Conservation (phyloP, 2,797 vertebrate genomes). For the Bovichtus diacanthus region DNA sequence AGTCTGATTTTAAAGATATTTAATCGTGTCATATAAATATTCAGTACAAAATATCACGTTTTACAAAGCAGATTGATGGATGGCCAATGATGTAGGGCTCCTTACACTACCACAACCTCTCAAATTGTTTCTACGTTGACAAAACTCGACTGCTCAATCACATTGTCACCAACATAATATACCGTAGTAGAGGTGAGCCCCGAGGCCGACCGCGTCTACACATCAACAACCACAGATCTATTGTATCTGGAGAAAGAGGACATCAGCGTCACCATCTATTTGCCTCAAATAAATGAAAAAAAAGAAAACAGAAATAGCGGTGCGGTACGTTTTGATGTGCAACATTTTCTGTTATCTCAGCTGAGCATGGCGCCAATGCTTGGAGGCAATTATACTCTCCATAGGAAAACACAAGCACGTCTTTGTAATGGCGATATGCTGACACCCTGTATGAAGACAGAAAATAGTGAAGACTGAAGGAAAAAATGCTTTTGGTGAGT, state of each 20-base stretch:
- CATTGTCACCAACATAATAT: constrained; percentile 83
- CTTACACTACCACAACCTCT: constrained; percentile 72
- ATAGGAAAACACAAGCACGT: constrained; percentile 51
- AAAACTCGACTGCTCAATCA: constrained; percentile 76
- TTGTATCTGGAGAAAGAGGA: constrained; percentile 61
- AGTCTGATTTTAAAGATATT: constrained; percentile 85
- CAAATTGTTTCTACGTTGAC: constrained; percentile 71
- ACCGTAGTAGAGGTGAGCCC: constrained; percentile 64
- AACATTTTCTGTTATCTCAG: constrained; percentile 22
- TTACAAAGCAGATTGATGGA: constrained; percentile 91
- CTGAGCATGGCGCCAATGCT: constrained; percentile 43
- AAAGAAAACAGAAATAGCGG: background rate
- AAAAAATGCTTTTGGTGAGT: constrained; percentile 41
- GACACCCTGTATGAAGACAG: constrained; percentile 42
- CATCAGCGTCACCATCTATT: constrained; percentile 45
- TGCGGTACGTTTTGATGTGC: constrained; percentile 5
- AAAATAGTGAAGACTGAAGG: constrained; percentile 32
- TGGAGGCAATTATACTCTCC: constrained; percentile 49
- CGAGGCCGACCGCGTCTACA: constrained; percentile 75
- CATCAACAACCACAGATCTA: constrained; percentile 80
- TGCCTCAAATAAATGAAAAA: background rate
- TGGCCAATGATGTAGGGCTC: constrained; percentile 58
- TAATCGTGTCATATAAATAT: constrained; percentile 97
- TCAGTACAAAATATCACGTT: constrained; percentile 98
- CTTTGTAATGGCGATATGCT: constrained; percentile 42